A percentile compares a stretch with the other conserved stretches of the same genome.
phyloP scores from a whole-genome alignment of 1,140 invertebrate genomes.

The Ridgeia piscesae region DNA sequence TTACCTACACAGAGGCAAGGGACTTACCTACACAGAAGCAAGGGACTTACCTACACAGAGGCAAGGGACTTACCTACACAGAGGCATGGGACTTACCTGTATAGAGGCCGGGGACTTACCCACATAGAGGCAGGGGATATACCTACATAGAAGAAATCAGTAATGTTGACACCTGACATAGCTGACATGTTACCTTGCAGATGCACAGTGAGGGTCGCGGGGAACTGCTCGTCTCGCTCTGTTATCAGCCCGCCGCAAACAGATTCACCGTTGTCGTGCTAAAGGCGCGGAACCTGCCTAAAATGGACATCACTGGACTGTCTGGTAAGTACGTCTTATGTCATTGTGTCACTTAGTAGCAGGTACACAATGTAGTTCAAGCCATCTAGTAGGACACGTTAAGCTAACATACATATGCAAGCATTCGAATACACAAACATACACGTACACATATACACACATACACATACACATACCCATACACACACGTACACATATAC shows the following conservation, averaged over 20 bases:
- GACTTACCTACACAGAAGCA: no score
- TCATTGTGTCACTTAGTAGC: not conserved
- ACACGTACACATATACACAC: not conserved
- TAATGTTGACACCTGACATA: not conserved
- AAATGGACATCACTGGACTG: conserved; percentile 81
- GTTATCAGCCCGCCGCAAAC: conserved; percentile 78
- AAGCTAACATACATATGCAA: not conserved
- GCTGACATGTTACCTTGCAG: conserved; percentile 52
- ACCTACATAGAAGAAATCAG: not conserved
- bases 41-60: no score
- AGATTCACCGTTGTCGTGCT: conserved; percentile 76
- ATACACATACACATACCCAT: not conserved
- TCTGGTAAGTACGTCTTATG: conserved; percentile 63
- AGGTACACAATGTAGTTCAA: not conserved
- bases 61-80: no score
- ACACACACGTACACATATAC: not conserved
- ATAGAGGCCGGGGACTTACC: no score
- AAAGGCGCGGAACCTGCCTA: conserved; percentile 77
- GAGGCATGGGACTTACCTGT: no score
- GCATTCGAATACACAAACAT: not conserved
- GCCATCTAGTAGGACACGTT: no score
- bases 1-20: no score
- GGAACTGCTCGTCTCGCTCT: conserved; percentile 76
- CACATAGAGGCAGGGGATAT: no score
- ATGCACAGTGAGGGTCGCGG: conserved; percentile 72